Percentiles rank a stretch among this genome's conserved stretches.
phyloP scores from a whole-genome alignment of 2,888 invertebrate genomes.

The Barypeithes pellucidus region DNA sequence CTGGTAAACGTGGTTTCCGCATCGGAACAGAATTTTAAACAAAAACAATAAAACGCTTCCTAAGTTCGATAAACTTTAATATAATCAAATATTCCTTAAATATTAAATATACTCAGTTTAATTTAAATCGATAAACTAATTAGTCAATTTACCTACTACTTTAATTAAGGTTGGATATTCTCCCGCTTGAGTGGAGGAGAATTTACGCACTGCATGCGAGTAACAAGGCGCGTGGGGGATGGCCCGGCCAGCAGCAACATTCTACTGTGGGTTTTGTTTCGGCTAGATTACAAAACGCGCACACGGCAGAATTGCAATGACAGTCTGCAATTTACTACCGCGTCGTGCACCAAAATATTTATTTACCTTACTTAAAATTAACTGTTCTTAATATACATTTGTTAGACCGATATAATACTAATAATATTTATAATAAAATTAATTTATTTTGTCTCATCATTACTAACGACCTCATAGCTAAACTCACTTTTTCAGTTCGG shows the following conservation, averaged over 20 bases:
- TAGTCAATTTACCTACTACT: too few relatives aligned
- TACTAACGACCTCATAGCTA: not conserved
- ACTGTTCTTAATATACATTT: not conserved
- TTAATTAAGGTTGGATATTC: too few relatives aligned
- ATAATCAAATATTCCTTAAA: too few relatives aligned
- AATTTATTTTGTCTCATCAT: not conserved
- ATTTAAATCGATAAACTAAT: too few relatives aligned
- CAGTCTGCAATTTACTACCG: constrained; percentile 43
- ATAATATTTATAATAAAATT: not conserved
- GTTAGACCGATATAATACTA: not conserved
- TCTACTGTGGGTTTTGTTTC: constrained; percentile 38
- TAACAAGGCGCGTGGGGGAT: constrained; percentile 6
- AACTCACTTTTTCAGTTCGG: too few relatives aligned
- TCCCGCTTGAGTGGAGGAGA: not conserved
- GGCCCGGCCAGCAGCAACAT: not conserved
- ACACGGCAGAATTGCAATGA: constrained; percentile 30
- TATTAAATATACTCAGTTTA: too few relatives aligned
- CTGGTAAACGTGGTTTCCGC: too few relatives aligned
- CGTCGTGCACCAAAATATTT: constrained; percentile 32
- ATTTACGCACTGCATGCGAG: constrained; percentile 14
- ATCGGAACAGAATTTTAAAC: too few relatives aligned
- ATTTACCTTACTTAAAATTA: constrained; percentile 19
- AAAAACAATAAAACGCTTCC: too few relatives aligned
- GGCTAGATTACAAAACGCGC: constrained; percentile 48
- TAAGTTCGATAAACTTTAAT: too few relatives aligned